These are phyloP conservation scores for Uria aalge DNA, from an alignment of 2,113 vertebrate species.

Conservation along the genomic window DNA sequence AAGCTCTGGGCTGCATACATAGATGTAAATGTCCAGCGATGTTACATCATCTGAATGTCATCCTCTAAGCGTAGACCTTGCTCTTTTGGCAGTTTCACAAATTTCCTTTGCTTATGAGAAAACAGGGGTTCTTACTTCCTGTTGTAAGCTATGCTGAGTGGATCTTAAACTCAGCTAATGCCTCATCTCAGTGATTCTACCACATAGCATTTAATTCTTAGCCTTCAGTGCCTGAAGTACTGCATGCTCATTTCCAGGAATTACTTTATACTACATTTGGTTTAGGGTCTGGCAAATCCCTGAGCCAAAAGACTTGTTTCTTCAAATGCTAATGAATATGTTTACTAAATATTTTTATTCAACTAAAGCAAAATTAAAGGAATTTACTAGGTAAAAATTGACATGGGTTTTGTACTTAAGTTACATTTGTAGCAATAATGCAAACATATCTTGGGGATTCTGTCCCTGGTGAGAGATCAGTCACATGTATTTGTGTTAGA, in stretches of 20 bases:
- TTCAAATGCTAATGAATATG: background rate
- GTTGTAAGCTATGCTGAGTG: background rate
- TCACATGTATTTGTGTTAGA: background rate
- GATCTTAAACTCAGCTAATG: background rate
- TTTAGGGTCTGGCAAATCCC: background rate
- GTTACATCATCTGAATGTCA: background rate
- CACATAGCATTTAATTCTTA: background rate
- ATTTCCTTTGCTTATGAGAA: background rate
- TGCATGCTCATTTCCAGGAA: background rate
- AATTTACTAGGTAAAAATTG: background rate
- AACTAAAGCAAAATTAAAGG: background rate
- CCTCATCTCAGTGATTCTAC: background rate
- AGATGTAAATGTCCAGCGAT: background rate
- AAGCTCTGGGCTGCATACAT: background rate
- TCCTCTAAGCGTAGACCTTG: background rate
- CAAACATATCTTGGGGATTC: background rate
- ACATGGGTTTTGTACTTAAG: background rate
- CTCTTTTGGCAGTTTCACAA: background rate
- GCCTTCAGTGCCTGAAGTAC: background rate
- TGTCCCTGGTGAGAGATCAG: background rate
- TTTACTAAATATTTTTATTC: background rate
- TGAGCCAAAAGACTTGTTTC: background rate
- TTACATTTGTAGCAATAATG: background rate
- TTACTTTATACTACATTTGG: background rate
- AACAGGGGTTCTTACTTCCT: background rate